Base-by-base conservation (phyloP, 1,140 invertebrate genomes). In the Nylanderia fulva region DNA sequence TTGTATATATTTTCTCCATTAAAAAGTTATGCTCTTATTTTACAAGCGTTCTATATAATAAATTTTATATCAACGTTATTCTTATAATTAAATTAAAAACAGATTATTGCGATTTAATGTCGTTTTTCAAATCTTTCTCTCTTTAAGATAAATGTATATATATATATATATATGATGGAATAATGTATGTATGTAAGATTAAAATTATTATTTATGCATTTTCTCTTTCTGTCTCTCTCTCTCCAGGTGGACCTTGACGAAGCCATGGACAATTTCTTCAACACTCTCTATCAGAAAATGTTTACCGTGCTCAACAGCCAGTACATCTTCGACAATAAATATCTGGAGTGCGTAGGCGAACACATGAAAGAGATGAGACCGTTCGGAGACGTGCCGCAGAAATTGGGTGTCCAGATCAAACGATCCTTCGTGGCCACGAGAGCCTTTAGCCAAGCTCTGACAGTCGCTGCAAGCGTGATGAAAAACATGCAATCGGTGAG, bases 181-280 rank as follows among this genome's bases (percentile, higher is more conserved):
- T 48, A 48, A 48, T 18, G 4, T 48, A 18, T 48, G 18, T 56
- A 11, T 21, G 52, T 21, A 56, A 56, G 52, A 56, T 48, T 48
- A 48, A 48, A 48, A 48, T 48, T 48, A 29, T 58, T 68, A 56
- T 7, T 79, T 7, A 2, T 79, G n/a, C 13, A 13, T 89, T n/a
- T n/a, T n/a, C n/a, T n/a, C n/a, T n/a, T n/a, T n/a, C n/a, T n/a
- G n/a, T n/a, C n/a, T n/a, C n/a, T n/a, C n/a, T n/a, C n/a, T n/a
- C n/a, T 91, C 11, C 95, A 97, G 89, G 96, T 98, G 11, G 97
- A 99, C 92, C 96, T 99, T 13, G 96, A 97, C 48, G 96, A 97
- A 21, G 97, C 98, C 24, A 97, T 99, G 97, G 98, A 99, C 88
- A 96, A 96, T 77, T 99, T 99, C 95, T 99, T 99, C 95, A 97